phyloP scores from a whole-genome alignment of 2,797 vertebrate species.

The Chelidonichthys spinosus region DNA sequence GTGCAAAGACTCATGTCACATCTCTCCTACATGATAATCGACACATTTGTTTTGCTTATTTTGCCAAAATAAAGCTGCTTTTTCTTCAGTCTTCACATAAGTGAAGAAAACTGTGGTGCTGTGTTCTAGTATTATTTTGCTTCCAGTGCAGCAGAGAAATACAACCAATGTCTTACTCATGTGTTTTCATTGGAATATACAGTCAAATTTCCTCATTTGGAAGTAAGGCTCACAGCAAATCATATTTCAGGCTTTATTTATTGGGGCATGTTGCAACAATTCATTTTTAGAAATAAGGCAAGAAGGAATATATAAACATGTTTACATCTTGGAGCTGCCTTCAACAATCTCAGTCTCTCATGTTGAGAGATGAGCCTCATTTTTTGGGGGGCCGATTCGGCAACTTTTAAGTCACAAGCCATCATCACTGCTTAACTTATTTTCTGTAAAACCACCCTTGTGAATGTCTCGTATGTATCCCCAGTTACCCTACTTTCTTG shows the following conservation, averaged over 20 bases:
- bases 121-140: too few species aligned
- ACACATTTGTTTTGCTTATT: background rate
- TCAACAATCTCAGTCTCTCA: slow-evolving; percentile 5
- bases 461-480: background rate
- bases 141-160: background rate
- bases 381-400: background rate
- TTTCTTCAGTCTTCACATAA: background rate
- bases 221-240: slow-evolving; percentile 1
- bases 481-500: background rate
- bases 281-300: background rate
- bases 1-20: background rate
- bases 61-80: background rate
- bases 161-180: background rate
- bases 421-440: background rate
- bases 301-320: background rate
- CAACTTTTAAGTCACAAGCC: slow-evolving; percentile 5
- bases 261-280: background rate
- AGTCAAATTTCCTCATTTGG: background rate
- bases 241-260: slow-evolving; percentile 7
- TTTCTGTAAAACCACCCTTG: background rate
- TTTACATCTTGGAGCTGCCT: slow-evolving; percentile 4
- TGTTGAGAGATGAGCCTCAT: background rate
- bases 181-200: background rate
- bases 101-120: background rate
- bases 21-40: background rate